phyloP scores from a whole-genome alignment of 2,113 vertebrate genomes.

The Piaya cayana region DNA sequence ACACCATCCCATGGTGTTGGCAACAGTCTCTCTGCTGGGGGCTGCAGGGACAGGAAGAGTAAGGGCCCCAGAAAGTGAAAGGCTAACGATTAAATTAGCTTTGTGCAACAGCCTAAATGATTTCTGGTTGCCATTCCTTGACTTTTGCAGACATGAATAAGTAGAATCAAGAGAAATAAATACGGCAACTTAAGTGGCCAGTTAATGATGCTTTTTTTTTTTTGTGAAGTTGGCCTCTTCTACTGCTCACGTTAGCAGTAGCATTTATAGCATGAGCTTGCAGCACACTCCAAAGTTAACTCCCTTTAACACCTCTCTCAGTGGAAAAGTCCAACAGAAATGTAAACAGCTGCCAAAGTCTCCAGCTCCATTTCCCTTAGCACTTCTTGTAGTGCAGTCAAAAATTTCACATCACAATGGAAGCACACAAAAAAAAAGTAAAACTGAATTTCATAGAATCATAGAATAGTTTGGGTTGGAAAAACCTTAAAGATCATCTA shows the following conservation, averaged over 20 bases:
- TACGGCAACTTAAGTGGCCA: background rate
- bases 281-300: background rate
- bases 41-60: background rate
- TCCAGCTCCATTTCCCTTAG: background rate
- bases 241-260: constrained; percentile 9
- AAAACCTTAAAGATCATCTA: too few species aligned
- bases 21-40: background rate
- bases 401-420: background rate
- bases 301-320: background rate
- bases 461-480: too few species aligned
- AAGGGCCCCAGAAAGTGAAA: background rate
- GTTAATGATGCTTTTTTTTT: background rate
- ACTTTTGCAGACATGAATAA: background rate
- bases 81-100: background rate
- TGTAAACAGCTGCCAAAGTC: background rate
- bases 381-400: background rate
- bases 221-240: background rate
- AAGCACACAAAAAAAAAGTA: background rate
- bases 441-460: background rate
- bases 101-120: background rate
- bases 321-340: background rate
- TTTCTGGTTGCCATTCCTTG: background rate
- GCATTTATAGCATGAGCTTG: background rate
- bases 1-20: background rate
- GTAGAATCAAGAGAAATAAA: background rate